Evolutionary conservation across 2,797 vertebrate genomes (phyloP).

Genomic region (Microctenopoma stevenorrisi): DNA sequence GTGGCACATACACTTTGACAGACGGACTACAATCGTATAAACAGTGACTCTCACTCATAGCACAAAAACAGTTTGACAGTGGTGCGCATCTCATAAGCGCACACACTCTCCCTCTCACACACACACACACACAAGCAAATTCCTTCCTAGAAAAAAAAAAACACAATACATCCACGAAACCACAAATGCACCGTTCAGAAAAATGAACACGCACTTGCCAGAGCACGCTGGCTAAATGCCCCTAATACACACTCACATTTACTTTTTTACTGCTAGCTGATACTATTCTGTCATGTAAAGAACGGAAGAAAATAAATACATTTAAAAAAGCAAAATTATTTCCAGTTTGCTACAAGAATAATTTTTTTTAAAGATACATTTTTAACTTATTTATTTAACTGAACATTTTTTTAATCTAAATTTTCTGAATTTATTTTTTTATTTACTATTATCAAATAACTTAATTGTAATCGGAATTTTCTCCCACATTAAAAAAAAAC

Average conservation of each 20-base stretch:
- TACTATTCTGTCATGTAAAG: slow-evolving; percentile 45
- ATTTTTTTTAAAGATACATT: not conserved
- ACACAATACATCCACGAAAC: slow-evolving; percentile 46
- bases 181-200: slow-evolving; percentile 54
- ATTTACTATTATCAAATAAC: not conserved
- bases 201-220: slow-evolving; percentile 61
- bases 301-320: slow-evolving; percentile 27
- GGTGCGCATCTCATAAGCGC: slow-evolving; percentile 42
- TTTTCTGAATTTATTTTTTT: not conserved
- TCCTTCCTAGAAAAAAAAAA: slow-evolving; percentile 47
- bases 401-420: not conserved
- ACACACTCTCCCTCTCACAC: not conserved
- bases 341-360: slow-evolving; percentile 16
- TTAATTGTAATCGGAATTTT: not conserved
- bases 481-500: not conserved
- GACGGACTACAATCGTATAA: slow-evolving; percentile 63
- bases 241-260: slow-evolving; percentile 57
- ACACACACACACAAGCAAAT: slow-evolving; percentile 35
- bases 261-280: slow-evolving; percentile 46
- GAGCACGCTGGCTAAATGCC: slow-evolving; percentile 51
- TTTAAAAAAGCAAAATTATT: slow-evolving; percentile 16
- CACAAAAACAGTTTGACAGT: slow-evolving; percentile 61
- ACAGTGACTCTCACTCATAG: slow-evolving; percentile 49
- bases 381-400: slow-evolving; percentile 6
- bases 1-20: slow-evolving; percentile 63